Evolutionary conservation across 53 echinoderm and acorn worm genomes (phyloP).

Genomic region (Crossaster papposus): DNA sequence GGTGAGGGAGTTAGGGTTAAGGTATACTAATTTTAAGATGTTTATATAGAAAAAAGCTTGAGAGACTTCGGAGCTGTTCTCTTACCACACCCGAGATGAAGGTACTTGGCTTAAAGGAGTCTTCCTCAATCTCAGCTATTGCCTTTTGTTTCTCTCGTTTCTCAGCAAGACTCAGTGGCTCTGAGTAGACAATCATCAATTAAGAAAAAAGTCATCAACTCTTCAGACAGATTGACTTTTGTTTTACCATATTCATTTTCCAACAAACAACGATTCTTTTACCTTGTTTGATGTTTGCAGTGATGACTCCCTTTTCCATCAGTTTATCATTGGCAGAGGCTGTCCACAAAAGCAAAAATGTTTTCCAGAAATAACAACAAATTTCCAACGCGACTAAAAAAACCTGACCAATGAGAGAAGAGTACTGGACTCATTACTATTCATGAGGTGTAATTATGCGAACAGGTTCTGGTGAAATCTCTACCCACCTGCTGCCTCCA

Average conservation of each 20-base stretch:
- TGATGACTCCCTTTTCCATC: slow-evolving; percentile 70
- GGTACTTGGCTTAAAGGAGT: slow-evolving; percentile 68
- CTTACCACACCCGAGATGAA: slow-evolving; percentile 67
- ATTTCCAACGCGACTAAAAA: not conserved
- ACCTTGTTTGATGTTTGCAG: slow-evolving; percentile 61
- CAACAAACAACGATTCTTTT: not conserved
- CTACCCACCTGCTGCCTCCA: slow-evolving; percentile 88
- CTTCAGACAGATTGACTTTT: not conserved
- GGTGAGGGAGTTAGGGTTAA: too few relatives aligned
- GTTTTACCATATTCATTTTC: not conserved
- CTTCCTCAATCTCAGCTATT: slow-evolving; percentile 72
- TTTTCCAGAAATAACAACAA: not conserved
- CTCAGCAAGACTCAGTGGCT: slow-evolving; percentile 62
- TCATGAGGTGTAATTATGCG: not conserved
- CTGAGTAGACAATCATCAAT: slow-evolving; percentile 15
- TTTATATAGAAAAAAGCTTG: too few relatives aligned
- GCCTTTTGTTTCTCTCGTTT: slow-evolving; percentile 58
- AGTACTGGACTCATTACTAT: not conserved
- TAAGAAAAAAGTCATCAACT: not conserved
- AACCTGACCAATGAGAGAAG: not conserved
- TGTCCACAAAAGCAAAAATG: slow-evolving; percentile 23
- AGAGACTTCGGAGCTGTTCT: too few relatives aligned
- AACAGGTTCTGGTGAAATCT: not conserved
- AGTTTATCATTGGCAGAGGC: slow-evolving; percentile 80
- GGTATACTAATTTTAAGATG: too few relatives aligned